Evolutionary conservation across 2,797 vertebrate species (phyloP), one percentile per base, ranked within the genome.

Genomic region (Crypturellus tataupa): DNA sequence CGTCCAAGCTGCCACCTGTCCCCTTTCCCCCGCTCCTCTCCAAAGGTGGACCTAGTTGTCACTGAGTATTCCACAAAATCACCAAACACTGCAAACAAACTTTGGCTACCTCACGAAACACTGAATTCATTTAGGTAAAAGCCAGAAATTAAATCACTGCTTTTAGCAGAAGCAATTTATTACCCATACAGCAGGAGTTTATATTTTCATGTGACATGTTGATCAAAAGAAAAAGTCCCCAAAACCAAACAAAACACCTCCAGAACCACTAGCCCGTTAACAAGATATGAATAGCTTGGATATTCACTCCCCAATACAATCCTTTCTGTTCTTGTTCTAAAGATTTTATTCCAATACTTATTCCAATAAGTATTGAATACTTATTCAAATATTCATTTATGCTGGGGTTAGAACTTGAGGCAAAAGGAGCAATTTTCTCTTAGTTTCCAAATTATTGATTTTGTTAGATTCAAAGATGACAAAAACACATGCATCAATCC

Each of bases 1-100:
- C 20, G 6, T 51, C 15, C 27, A 7, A 29, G 51, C 51, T 53
- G 51, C 51, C 51, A 16, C 51, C 4, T 2, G 0, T 1, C 33
- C 4, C 6, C 7, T 2, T 40, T 23, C 13, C 39, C 12, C 67
- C 16, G 4, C 44, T 12, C 13, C 12, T 65, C 0, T 0, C 17
- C n/a, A 63, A 4, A 0, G 1, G 24, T 49, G 62, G 4, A 25
- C 18, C 11, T n/a, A 86, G 40, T 3, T 21, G 24, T 9, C 23
- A 5, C 17, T 76, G 23, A 3, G 0, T 19, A 55, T 49, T 59
- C 5, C 55, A 62, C 33, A 37, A 33, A 84, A 40, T 25, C 62
- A 37, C n/a, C 53, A 27, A 75, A 91, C 35, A n/a, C 19, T 17
- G 46, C 12, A 93, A 96, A 69, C 1, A 62, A 80, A 83, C 75